Evolutionary conservation across 2,797 vertebrate species (phyloP).

Genomic region (Esox lucius): DNA sequence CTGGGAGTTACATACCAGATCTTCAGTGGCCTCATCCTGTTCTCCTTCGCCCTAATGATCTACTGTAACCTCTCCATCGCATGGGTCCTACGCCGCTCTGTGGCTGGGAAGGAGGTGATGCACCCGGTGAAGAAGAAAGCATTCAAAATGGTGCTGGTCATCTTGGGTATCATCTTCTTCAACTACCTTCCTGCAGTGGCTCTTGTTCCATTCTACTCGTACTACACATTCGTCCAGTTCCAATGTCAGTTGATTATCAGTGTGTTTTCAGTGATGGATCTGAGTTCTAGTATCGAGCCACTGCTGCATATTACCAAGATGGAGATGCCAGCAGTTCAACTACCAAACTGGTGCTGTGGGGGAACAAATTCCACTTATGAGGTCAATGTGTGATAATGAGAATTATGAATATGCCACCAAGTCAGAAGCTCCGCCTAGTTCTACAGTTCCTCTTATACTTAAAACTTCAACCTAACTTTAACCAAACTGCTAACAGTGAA

Average conservation of each 20-base stretch:
- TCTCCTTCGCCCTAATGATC: constrained; percentile 69
- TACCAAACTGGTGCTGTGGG: constrained; percentile 40
- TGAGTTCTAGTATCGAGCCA: constrained; percentile 77
- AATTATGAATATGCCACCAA: not conserved
- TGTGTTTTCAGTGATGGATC: constrained; percentile 75
- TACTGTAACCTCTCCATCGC: constrained; percentile 76
- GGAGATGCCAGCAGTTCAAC: constrained; percentile 33
- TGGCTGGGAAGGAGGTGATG: constrained; percentile 71
- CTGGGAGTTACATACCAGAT: constrained; percentile 52
- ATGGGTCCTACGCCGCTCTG: constrained; percentile 72
- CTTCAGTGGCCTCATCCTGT: constrained; percentile 72
- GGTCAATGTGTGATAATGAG: constrained; percentile 28
- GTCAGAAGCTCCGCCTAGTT: not conserved
- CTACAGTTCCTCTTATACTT: not conserved
- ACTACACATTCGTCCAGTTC: constrained; percentile 57
- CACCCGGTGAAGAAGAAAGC: constrained; percentile 76
- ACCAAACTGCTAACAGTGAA: not conserved
- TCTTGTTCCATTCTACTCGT: constrained; percentile 69
- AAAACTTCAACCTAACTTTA: not conserved
- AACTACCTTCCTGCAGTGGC: constrained; percentile 75
- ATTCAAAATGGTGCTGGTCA: constrained; percentile 70
- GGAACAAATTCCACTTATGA: constrained; percentile 2
- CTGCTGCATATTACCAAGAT: constrained; percentile 74
- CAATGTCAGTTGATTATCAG: constrained; percentile 66
- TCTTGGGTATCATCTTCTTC: constrained; percentile 67